Evolutionary conservation across 2,797 vertebrate genomes (phyloP).

Genomic region (Perodicticus potto): DNA sequence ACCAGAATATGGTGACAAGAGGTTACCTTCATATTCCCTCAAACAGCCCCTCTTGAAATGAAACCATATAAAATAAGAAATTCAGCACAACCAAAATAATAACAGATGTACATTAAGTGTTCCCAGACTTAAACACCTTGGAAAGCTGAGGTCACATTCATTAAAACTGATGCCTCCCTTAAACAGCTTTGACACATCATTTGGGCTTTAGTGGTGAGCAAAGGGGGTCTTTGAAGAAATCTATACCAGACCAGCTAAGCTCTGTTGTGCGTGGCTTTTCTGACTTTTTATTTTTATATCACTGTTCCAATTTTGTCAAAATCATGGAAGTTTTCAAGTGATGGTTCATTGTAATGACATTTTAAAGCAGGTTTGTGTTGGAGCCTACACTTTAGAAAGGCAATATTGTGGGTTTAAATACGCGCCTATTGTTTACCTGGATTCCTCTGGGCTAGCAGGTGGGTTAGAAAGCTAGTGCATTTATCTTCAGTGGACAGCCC

Average conservation of each 20-base stretch:
- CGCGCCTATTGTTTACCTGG: background rate
- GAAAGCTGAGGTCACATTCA: slow-evolving; percentile 82
- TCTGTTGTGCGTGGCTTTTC: slow-evolving; percentile 68
- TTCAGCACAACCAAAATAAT: slow-evolving; percentile 85
- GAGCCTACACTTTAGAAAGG: background rate
- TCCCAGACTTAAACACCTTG: slow-evolving; percentile 87
- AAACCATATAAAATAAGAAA: slow-evolving; percentile 85
- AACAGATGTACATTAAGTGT: slow-evolving; percentile 85
- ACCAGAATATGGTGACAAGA: slow-evolving; percentile 60
- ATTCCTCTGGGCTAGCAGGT: accelerated
- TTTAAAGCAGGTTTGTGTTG: slow-evolving; percentile 23
- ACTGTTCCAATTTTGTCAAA: slow-evolving; percentile 80
- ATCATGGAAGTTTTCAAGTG: slow-evolving; percentile 76
- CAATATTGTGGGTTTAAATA: background rate
- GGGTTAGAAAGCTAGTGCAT: background rate
- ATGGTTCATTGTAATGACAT: slow-evolving; percentile 65
- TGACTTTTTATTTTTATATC: slow-evolving; percentile 77
- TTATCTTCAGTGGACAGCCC: background rate
- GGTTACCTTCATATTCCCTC: slow-evolving; percentile 61
- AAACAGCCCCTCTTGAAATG: slow-evolving; percentile 75
- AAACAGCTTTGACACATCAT: slow-evolving; percentile 84
- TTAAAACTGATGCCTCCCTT: slow-evolving; percentile 83
- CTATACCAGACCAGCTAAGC: slow-evolving; percentile 59
- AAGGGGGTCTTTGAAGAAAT: slow-evolving; percentile 80
- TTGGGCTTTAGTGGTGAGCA: slow-evolving; percentile 73